Conservation (phyloP, 2,888 invertebrate genomes). For the Pherbina coryleti region DNA sequence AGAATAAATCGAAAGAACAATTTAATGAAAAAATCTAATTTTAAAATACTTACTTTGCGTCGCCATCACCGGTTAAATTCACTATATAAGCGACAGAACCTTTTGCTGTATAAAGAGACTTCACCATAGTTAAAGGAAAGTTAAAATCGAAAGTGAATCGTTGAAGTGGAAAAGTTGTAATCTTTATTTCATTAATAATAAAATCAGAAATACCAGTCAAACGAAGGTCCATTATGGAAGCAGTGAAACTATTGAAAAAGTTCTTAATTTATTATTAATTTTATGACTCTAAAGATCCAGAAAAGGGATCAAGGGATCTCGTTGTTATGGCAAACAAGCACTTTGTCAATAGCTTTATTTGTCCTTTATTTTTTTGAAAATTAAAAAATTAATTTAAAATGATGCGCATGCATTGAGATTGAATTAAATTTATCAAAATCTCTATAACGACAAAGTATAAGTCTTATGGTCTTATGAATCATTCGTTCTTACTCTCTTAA, state of each 20-base stretch:
- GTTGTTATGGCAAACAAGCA: too few relatives aligned
- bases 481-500: slow-evolving; percentile 54
- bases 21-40: neutral
- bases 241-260: slow-evolving; percentile 54
- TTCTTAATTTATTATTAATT: neutral
- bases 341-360: too few relatives aligned
- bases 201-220: slow-evolving; percentile 60
- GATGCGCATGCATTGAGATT: too few relatives aligned
- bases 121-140: slow-evolving; percentile 55
- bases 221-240: slow-evolving; percentile 54
- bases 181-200: slow-evolving; percentile 50
- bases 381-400: too few relatives aligned
- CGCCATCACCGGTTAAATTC: slow-evolving; percentile 61
- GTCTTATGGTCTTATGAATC: neutral
- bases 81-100: slow-evolving; percentile 61
- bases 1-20: too few relatives aligned
- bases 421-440: too few relatives aligned
- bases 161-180: slow-evolving; percentile 47
- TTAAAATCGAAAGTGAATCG: slow-evolving; percentile 55
- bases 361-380: too few relatives aligned
- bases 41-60: slow-evolving; percentile 55
- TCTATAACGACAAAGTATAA: neutral
- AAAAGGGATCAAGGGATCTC: too few relatives aligned
- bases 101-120: slow-evolving; percentile 61
- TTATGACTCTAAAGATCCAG: too few relatives aligned